phyloP scores from a whole-genome alignment of 2,797 vertebrate species.

The Mormyrus hasselquistii region DNA sequence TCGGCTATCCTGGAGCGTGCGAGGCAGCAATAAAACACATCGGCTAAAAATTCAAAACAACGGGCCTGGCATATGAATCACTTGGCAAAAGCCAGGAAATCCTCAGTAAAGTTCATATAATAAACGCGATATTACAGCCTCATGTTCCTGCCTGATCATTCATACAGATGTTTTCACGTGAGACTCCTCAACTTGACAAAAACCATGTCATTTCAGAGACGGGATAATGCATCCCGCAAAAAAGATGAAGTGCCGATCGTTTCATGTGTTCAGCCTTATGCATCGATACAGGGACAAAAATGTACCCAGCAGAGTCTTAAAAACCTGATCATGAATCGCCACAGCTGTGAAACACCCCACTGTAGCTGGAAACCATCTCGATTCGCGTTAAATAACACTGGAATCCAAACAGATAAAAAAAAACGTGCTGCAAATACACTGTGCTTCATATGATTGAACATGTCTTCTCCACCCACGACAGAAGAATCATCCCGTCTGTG shows the following conservation, averaged over 20 bases:
- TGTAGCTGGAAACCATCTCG: background rate
- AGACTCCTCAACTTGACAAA: background rate
- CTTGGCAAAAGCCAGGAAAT: background rate
- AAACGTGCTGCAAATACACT: background rate
- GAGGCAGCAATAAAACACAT: background rate
- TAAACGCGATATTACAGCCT: background rate
- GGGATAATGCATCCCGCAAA: background rate
- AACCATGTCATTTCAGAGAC: background rate
- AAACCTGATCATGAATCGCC: background rate
- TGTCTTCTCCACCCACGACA: background rate
- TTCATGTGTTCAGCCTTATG: background rate
- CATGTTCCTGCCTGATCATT: background rate
- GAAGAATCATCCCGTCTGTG: background rate
- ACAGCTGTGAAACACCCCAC: background rate
- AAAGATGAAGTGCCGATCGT: background rate
- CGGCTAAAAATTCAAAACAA: background rate
- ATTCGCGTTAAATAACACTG: background rate
- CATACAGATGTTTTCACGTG: background rate
- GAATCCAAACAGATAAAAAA: background rate
- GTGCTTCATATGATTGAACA: background rate
- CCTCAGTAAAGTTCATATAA: background rate
- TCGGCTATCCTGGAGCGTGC: background rate
- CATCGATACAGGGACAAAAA: background rate
- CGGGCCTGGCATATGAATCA: background rate
- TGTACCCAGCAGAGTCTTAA: background rate